Evolutionary conservation across 2,797 vertebrate species (phyloP), one percentile per base, ranked within the genome.

Genomic region (Amphiprion clarkii): DNA sequence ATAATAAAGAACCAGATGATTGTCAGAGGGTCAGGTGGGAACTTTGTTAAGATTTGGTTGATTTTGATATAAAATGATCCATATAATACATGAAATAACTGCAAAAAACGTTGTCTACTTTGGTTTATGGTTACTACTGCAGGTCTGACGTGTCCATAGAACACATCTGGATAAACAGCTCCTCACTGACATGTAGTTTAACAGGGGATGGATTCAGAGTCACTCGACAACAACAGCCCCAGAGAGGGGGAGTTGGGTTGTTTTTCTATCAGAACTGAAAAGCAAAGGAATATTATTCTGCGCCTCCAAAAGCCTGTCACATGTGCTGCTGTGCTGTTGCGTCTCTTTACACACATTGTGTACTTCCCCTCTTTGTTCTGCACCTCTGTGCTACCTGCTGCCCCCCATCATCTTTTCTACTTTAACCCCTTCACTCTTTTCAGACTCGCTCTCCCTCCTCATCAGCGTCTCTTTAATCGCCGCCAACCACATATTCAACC

Each of bases 401-500:
- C 7, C 42, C 60, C 33, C 17, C 16, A 17, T 17, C 44, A 1
- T 14, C 48, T n/a, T 42, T 60, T 52, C 1, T 54, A 46, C 51
- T 66, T 58, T 54, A 74, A 66, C 25, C 71, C 56, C 4, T 25
- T 70, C 23, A 14, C 12, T 62, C 62, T 53, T 69, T 71, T 51
- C 16, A 31, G 29, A n/a, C 16, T 67, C 70, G 27, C 54, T 64
- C 54, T 57, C 39, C 21, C 54, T 67, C 27, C 61, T 17, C 52
- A 51, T 79, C 80, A 46, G 57, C 65, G 71, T 83, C 72, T 69
- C 72, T 74, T 89, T 90, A 92, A 94, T 93, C 92, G 93, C 89
- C 94, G 94, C 95, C 94, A 91, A 87, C 84, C 71, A 84, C 79
- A 81, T 85, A 76, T 87, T 82, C 76, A 82, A 71, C 74, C 72